Percentiles rank a stretch among this genome's conserved stretches.
Evolutionary conservation across 2,888 invertebrate genomes (phyloP).

Genomic region (Operophtera brumata): DNA sequence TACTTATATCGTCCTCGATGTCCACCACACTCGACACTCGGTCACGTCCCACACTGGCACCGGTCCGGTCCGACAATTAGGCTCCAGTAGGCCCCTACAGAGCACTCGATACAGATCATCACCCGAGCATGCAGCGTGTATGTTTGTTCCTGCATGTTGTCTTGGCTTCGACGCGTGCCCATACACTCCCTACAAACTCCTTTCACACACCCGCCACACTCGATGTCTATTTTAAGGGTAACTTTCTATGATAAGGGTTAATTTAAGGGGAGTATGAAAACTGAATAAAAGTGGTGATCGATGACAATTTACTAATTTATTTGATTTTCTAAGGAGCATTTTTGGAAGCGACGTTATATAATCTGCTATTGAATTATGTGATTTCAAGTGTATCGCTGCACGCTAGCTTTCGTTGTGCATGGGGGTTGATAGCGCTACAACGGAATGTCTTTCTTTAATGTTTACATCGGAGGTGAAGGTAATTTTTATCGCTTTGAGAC

Average conservation of each 20-base stretch:
- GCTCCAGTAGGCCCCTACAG: conserved; percentile 46
- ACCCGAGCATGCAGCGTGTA: conserved; percentile 74
- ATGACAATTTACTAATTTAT: conserved; percentile 46
- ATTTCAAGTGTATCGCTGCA: conserved; percentile 76
- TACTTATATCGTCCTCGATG: conserved; percentile 68
- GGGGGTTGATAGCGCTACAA: conserved; percentile 76
- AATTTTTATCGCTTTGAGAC: conserved; percentile 73
- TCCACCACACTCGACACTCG: conserved; percentile 63
- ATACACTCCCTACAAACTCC: conserved; percentile 45
- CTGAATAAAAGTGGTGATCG: conserved; percentile 32
- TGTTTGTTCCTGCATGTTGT: conserved; percentile 77
- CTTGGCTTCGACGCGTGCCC: conserved; percentile 75
- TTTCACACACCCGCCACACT: conserved; percentile 60
- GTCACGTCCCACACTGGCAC: conserved; percentile 40
- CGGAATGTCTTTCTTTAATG: conserved; percentile 68
- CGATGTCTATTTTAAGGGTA: conserved; percentile 43
- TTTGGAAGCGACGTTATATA: conserved; percentile 58
- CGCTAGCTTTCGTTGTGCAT: conserved; percentile 81
- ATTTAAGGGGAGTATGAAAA: conserved; percentile 38
- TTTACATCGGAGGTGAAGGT: conserved; percentile 67
- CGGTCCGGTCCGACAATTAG: conserved; percentile 26
- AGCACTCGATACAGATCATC: conserved; percentile 71
- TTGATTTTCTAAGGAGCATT: conserved; percentile 58
- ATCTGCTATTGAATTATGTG: conserved; percentile 69
- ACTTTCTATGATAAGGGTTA: conserved; percentile 29